Conservation (phyloP, 2,888 invertebrate species). For the Ornithoptera alexandrae region DNA sequence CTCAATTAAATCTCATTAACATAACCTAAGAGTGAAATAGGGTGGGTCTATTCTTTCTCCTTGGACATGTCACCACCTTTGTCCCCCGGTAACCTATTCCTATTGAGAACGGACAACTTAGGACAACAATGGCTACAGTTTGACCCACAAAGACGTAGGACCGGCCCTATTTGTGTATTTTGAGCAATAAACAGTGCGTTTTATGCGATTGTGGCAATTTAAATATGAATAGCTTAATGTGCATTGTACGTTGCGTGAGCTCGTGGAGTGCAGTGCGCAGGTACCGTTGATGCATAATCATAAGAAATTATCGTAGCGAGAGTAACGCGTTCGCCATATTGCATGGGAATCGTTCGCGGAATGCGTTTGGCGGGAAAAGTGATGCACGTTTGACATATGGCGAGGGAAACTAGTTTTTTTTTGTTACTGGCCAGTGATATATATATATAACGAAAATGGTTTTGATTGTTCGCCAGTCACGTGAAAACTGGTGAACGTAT, state of each 20-base stretch:
- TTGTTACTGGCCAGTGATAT: conserved; percentile 24
- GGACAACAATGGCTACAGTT: conserved; percentile 68
- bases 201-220: conserved; percentile 76
- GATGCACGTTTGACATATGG: conserved; percentile 57
- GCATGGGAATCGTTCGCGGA: conserved; percentile 65
- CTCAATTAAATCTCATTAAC: conserved; percentile 79
- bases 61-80: conserved; percentile 77
- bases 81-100: conserved; percentile 71
- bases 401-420: conserved; percentile 35
- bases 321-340: conserved; percentile 47
- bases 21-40: conserved; percentile 63
- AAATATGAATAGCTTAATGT: conserved; percentile 73
- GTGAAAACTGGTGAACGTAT: too few species aligned
- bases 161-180: conserved; percentile 76
- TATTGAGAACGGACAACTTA: conserved; percentile 70
- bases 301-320: conserved; percentile 68
- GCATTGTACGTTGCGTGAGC: conserved; percentile 78
- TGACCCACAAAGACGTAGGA: conserved; percentile 72
- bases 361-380: conserved; percentile 64
- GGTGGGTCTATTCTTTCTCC: conserved; percentile 55
- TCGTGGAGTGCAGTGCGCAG: conserved; percentile 74
- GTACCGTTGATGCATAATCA: conserved; percentile 74
- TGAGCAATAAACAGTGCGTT: conserved; percentile 79
- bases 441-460: not conserved
- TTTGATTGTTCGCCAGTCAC: too few species aligned